Base-by-base conservation (phyloP, 2,888 invertebrate genomes). In the Cheiracanthium punctorium region DNA sequence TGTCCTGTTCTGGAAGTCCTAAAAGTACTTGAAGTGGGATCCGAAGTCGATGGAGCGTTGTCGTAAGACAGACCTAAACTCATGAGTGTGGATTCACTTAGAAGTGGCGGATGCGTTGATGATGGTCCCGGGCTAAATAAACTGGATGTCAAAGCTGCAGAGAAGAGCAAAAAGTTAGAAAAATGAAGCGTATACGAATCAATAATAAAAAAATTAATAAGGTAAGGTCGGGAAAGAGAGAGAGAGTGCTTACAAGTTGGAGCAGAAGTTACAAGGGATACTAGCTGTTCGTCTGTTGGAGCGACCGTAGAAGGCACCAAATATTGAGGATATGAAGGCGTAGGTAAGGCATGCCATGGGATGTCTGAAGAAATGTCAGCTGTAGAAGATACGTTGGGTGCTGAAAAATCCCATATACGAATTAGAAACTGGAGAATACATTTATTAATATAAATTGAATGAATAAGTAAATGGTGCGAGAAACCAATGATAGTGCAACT, bases 261-360 rank as follows among this genome's bases (percentile, higher is more conserved):
- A n/a, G 81, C 30, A 32, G 81, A 52, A 67, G 81, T 52, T 10
- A 81, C 76, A 8, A 82, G 82, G n/a, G 82, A 58, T 0, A 69
- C 64, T 4, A 82, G 64, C 7, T 65, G 43, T 12, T 76, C 82
- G 24, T 82, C 82, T 14, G 64, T 43, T 7, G 75, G 28, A 2
- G 82, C 7, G 75, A 43, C 80, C n/a, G 80, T 69, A 12, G 85
- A 80, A 0, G 85, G 80, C 32, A 74, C 37, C 32, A 85, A 70
- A 64, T 80, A 64, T 28, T 72, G 67, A 0, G 84, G 79, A 24
- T 80, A 80, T 0, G 73, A 77, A 12, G 85, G 85, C 33, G 70
- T 76, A 7, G 85, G 85, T 1, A 76, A 24, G 0, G 64, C 75
- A 48, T 80, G 20, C 85, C 85, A 86, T 14, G 85, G 85, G 17